Base-by-base conservation (phyloP, 2,797 vertebrate genomes). In the Syngnathus acus region DNA sequence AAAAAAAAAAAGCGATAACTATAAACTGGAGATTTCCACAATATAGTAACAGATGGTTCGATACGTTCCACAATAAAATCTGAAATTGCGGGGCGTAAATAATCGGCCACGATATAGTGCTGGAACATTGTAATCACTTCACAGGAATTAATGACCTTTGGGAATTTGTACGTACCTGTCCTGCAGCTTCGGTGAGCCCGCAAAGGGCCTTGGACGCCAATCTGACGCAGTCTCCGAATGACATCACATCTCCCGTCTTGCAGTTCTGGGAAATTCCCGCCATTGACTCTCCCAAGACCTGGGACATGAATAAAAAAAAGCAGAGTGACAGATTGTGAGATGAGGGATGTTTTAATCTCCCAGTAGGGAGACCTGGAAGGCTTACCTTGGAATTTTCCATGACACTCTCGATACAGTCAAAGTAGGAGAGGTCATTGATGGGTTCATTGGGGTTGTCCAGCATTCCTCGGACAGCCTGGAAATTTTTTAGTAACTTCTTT, bases 351-450 rank as follows among this genome's bases (percentile, higher is more conserved):
- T 50, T 58, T 26, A 69, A 65, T 32, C 4, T 8, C 6, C 2
- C 3, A 6, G 48, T 26, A 23, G 57, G 60, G 39, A 45, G 55
- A 38, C 47, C 16, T 37, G 42, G 40, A 55, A 50, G 26, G 70
- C 64, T 75, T 88, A 98, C 97, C 94, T 99, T 99, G 8, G 97
- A 99, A 85, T 98, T 99, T 82, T 99, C 97, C 97, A 99, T 99
- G 69, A 99, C 95, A 0, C 97, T 94, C 78, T 99, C 97, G 65
- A 99, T 99, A 85, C 97, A 99, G 85, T 99, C 96, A 38, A 99
- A 99, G 83, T 99, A 99, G 0, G 97, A 99, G 60, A 98, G 93
- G 82, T 99, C 95, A 4, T 89, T 99, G 76, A 99, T 92, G 0
- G 97, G 96, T 79, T 99, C 97, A 9, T 92, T 99, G 32, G 95